Conservation (phyloP, 2,797 vertebrate genomes). For the Falco naumanni region DNA sequence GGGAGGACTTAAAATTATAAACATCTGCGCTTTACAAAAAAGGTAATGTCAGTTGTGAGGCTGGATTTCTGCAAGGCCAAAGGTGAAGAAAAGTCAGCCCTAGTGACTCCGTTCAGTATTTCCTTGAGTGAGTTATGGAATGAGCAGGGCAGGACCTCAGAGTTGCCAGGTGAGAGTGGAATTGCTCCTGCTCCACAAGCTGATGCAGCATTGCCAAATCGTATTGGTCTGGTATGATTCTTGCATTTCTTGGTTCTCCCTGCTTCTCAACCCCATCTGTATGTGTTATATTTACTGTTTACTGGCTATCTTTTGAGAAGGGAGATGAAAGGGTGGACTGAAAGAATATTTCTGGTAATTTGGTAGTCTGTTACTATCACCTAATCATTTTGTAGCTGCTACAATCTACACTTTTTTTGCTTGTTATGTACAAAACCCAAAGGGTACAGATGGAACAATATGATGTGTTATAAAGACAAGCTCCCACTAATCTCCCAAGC, state of each 20-base stretch:
- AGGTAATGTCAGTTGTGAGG: not conserved
- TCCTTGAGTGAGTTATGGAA: not conserved
- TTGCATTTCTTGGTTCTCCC: not conserved
- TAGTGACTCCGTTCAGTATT: not conserved
- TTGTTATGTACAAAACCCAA: fast-evolving
- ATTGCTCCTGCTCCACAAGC: not conserved
- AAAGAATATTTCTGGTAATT: not conserved
- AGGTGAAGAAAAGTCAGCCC: not conserved
- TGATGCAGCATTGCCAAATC: not conserved
- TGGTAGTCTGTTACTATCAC: not conserved
- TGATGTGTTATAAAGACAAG: not conserved
- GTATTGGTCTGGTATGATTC: not conserved
- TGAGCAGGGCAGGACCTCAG: not conserved
- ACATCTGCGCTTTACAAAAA: not conserved
- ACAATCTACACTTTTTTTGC: fast-evolving
- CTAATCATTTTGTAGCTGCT: not conserved
- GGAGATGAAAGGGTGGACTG: not conserved
- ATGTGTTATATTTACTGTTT: not conserved
- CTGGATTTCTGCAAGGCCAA: not conserved
- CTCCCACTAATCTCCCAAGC: not conserved
- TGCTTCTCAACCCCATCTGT: not conserved
- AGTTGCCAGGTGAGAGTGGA: not conserved
- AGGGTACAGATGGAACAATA: not conserved
- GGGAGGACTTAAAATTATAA: not conserved
- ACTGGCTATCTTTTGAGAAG: not conserved